These are phyloP conservation scores for Macrochelys suwanniensis DNA, from an alignment of 2,797 vertebrate species.

Conservation along the genomic window DNA sequence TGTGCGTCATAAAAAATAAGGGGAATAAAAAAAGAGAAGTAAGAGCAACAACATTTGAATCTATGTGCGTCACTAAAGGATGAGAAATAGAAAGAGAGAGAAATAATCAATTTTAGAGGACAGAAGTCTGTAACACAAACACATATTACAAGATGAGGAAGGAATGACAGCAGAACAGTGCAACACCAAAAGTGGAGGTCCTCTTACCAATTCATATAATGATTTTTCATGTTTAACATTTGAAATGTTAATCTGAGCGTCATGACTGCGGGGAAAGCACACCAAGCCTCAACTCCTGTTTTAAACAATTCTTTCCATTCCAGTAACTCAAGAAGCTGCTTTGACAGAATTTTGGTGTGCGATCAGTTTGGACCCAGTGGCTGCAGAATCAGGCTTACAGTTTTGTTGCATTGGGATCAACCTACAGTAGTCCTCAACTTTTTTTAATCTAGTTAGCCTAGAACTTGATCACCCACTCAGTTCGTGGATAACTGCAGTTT, in stretches of 20 bases:
- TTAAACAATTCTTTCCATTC: not conserved
- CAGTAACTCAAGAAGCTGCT: not conserved
- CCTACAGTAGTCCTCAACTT: not conserved
- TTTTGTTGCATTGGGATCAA: not conserved
- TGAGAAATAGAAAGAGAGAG: not conserved
- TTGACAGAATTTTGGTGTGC: not conserved
- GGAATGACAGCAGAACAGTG: not conserved
- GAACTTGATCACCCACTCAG: not conserved
- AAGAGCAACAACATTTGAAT: conserved; percentile 42
- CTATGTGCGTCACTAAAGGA: conserved; percentile 42
- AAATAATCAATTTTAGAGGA: conserved; percentile 63
- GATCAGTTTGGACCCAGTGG: not conserved
- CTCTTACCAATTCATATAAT: not conserved
- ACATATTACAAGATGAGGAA: not conserved
- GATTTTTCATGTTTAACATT: not conserved
- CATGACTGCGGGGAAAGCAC: not conserved
- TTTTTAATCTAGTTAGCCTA: not conserved
- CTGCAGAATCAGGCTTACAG: not conserved
- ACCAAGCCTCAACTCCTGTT: not conserved
- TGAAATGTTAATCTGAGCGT: not conserved
- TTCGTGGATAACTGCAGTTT: not conserved
- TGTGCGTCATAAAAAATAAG: conserved; percentile 57
- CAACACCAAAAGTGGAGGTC: not conserved
- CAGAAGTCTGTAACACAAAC: not conserved
- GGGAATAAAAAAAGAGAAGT: not conserved